Percentiles rank a stretch among this genome's conserved stretches.
Evolutionary conservation across 2,797 vertebrate species (phyloP).

Genomic region (Halcyon badia): DNA sequence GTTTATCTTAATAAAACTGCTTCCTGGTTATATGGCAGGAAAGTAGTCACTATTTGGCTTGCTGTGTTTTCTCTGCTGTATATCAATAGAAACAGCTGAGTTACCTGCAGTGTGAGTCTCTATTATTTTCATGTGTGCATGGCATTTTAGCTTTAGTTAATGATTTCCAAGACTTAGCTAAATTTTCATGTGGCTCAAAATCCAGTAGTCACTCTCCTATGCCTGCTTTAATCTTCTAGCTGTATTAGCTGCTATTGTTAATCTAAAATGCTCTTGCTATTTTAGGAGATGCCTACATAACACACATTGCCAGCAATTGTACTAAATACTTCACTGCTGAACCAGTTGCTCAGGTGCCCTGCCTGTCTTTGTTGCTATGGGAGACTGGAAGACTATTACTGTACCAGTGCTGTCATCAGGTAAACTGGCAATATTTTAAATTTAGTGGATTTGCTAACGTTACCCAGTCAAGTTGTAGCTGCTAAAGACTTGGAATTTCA

Average conservation of each 20-base stretch:
- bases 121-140: not conserved
- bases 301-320: constrained; percentile 68
- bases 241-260: constrained; percentile 76
- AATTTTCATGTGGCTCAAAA: not conserved
- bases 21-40: not conserved
- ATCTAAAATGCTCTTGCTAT: constrained; percentile 77
- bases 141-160: not conserved
- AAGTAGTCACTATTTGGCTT: not conserved
- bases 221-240: constrained; percentile 76
- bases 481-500: not conserved
- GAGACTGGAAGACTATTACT: constrained; percentile 89
- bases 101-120: not conserved
- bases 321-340: constrained; percentile 78
- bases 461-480: not conserved
- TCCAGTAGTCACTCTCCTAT: not conserved
- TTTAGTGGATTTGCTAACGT: not conserved
- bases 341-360: constrained; percentile 73
- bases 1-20: not conserved
- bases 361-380: constrained; percentile 87
- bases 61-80: not conserved
- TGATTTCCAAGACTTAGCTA: not conserved
- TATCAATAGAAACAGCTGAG: not conserved
- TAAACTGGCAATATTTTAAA: constrained; percentile 64
- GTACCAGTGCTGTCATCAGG: constrained; percentile 86
- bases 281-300: constrained; percentile 85